Evolutionary conservation across 2,888 invertebrate species (phyloP).

Genomic region (Nemoura dubitans): DNA sequence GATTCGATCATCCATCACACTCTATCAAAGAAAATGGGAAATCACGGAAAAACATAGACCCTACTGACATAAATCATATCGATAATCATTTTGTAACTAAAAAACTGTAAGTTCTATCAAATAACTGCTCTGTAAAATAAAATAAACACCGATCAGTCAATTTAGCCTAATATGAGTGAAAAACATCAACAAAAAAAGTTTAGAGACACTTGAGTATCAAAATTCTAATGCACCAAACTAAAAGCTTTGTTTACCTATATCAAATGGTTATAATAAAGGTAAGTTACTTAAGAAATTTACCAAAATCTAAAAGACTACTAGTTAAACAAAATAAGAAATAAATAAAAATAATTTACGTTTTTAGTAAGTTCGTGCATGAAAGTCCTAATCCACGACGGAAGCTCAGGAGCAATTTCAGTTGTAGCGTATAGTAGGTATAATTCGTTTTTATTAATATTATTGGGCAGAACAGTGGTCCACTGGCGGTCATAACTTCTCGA

Average conservation of each 20-base stretch:
- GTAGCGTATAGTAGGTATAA: background rate
- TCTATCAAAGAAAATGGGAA: conserved; percentile 20
- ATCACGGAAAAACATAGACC: conserved; percentile 32
- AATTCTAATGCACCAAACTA: conserved; percentile 1
- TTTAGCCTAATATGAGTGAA: background rate
- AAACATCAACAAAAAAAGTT: background rate
- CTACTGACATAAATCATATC: conserved; percentile 20
- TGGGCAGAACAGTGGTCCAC: conserved; percentile 53
- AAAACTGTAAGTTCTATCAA: background rate
- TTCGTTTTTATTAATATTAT: background rate
- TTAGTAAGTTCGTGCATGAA: conserved; percentile 43
- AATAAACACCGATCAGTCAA: conserved; percentile 23
- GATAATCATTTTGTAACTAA: background rate
- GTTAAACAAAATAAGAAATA: background rate
- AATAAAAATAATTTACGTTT: background rate
- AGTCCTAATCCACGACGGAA: conserved; percentile 42
- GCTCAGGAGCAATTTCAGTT: conserved; percentile 14
- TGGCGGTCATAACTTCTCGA: conserved; percentile 40
- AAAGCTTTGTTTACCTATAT: background rate
- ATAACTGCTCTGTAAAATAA: conserved; percentile 16
- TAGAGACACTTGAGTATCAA: background rate
- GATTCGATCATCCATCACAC: background rate
- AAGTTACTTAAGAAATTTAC: background rate
- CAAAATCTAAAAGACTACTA: background rate
- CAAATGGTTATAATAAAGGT: background rate